A percentile compares a stretch with the other conserved stretches of the same genome.
These are phyloP conservation scores for Gymnocypris eckloni DNA, from an alignment of 2,797 vertebrate species.

Conservation along the genomic window DNA sequence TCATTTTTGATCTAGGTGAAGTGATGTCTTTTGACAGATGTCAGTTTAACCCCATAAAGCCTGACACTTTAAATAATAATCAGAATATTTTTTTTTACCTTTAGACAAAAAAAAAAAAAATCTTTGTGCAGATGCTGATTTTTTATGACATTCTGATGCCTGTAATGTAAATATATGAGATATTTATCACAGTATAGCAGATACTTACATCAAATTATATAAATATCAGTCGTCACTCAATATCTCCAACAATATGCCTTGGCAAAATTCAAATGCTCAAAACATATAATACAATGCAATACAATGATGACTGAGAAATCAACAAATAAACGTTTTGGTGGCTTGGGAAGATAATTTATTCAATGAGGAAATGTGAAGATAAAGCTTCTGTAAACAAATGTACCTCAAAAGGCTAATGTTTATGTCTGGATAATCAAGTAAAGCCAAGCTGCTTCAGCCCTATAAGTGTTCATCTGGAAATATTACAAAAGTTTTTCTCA, in stretches of 20 bases:
- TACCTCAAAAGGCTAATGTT: not conserved
- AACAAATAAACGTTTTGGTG: not conserved
- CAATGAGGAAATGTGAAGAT: too few species aligned
- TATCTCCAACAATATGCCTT: not conserved
- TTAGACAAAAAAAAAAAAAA: not conserved
- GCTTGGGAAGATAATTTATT: too few species aligned
- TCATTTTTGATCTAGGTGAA: not conserved
- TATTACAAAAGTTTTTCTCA: not conserved
- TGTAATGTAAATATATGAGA: not conserved
- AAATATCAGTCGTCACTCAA: not conserved
- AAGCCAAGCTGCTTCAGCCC: not conserved
- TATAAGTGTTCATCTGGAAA: not conserved
- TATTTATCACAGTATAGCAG: not conserved
- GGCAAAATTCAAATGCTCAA: not conserved
- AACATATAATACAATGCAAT: not conserved
- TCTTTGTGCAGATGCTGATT: not conserved
- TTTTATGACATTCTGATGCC: not conserved
- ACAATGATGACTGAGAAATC: not conserved
- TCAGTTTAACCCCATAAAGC: not conserved
- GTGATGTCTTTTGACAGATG: not conserved
- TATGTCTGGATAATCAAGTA: not conserved
- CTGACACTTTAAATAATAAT: not conserved
- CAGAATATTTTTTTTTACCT: too few species aligned
- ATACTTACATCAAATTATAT: not conserved
- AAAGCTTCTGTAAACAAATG: not conserved